Evolutionary conservation across 2,888 invertebrate genomes (phyloP).

Genomic region (Drosophila multiciliata): DNA sequence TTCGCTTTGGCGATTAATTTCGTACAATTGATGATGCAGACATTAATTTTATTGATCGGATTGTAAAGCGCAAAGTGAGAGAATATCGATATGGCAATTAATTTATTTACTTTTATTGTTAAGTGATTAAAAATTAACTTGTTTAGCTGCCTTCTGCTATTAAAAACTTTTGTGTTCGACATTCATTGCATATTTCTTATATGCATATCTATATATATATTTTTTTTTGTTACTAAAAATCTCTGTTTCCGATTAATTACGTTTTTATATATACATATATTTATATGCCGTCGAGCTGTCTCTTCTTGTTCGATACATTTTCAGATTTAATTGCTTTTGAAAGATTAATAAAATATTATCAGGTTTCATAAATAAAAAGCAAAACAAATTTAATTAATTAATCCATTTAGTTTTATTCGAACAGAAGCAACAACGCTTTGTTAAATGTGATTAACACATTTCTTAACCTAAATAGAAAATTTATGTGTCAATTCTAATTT

Average conservation of each 20-base stretch:
- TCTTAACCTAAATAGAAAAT: not conserved
- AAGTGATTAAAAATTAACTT: constrained; percentile 40
- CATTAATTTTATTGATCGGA: constrained; percentile 16
- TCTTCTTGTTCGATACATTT: not conserved
- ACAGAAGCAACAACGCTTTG: not conserved
- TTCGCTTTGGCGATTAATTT: constrained; percentile 19
- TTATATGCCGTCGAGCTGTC: not conserved
- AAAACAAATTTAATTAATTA: no score
- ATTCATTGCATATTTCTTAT: constrained; percentile 6
- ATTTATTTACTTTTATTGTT: constrained; percentile 34
- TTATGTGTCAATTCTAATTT: not conserved
- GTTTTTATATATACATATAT: not conserved
- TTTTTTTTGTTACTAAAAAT: not conserved
- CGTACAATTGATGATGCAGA: not conserved
- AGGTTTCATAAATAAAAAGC: not conserved
- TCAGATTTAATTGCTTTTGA: not conserved
- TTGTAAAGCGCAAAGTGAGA: constrained; percentile 17
- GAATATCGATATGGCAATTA: constrained; percentile 13
- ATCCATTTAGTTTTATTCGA: not conserved
- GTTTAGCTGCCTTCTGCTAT: constrained; percentile 29
- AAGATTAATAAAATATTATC: not conserved
- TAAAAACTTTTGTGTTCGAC: constrained; percentile 5
- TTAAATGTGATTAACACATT: not conserved
- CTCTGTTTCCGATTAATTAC: not conserved
- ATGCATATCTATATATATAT: not conserved